These are phyloP conservation scores for Prunella strophiata DNA, from an alignment of 2,797 vertebrate species.

Conservation along the genomic window DNA sequence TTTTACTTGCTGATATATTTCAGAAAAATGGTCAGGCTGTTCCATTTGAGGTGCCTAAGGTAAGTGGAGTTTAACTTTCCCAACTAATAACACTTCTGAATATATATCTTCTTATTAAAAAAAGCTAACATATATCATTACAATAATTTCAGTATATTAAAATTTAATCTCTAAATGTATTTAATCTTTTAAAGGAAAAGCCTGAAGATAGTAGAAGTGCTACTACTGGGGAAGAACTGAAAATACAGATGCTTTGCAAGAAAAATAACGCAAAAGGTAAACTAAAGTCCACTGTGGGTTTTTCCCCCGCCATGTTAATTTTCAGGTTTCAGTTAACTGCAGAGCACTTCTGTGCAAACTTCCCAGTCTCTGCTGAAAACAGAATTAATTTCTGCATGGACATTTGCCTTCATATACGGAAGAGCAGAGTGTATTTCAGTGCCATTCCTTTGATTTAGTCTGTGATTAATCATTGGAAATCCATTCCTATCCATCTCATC, in stretches of 20 bases:
- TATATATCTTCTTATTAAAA: background rate
- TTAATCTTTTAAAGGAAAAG: conserved; percentile 77
- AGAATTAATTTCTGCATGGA: background rate
- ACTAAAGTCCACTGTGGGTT: background rate
- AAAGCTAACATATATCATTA: background rate
- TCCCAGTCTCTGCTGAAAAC: background rate
- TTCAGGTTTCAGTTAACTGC: background rate
- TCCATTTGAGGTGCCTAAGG: conserved; percentile 89
- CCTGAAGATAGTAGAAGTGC: conserved; percentile 40
- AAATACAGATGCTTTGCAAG: conserved; percentile 77
- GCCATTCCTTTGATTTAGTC: background rate
- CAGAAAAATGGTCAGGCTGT: conserved; percentile 84
- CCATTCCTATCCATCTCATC: background rate
- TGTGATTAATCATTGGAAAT: background rate
- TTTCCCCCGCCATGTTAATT: background rate
- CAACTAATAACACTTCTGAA: background rate
- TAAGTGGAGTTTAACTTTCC: conserved; percentile 65
- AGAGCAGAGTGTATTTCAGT: background rate
- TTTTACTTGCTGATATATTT: conserved; percentile 84
- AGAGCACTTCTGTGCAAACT: background rate
- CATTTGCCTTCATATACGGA: background rate
- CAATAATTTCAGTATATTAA: background rate
- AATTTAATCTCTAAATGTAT: too few relatives aligned
- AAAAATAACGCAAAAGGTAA: conserved; percentile 78
- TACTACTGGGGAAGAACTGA: background rate